These are phyloP conservation scores for Cranoglanis bouderius DNA, from an alignment of 2,113 vertebrate genomes.

Conservation along the genomic window DNA sequence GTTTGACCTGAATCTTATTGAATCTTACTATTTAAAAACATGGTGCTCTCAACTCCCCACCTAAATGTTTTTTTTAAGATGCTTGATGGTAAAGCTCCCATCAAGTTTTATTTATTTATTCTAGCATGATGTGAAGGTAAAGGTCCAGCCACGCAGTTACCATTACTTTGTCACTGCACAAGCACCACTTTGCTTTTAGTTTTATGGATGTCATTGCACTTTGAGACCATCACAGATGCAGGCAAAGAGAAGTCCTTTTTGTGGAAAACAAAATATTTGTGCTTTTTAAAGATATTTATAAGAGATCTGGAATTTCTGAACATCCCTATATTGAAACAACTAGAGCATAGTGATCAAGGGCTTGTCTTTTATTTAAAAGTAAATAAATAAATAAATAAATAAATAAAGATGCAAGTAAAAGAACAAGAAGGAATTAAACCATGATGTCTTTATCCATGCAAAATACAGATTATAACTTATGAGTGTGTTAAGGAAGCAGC, in stretches of 20 bases:
- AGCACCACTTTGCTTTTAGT: constrained; percentile 54
- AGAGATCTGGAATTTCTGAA: constrained; percentile 34
- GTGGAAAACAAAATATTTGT: constrained; percentile 27
- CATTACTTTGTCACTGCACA: constrained; percentile 49
- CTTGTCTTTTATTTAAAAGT: constrained; percentile 13
- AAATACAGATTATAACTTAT: background rate
- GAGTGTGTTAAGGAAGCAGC: background rate
- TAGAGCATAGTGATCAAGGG: constrained; percentile 25
- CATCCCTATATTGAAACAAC: constrained; percentile 30
- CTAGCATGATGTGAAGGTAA: constrained; percentile 45
- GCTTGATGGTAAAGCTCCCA: background rate
- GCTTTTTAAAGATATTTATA: constrained; percentile 52
- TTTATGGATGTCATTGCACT: constrained; percentile 65
- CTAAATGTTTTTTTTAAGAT: constrained; percentile 40
- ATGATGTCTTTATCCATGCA: background rate
- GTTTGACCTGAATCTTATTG: background rate
- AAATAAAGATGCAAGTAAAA: constrained; percentile 4
- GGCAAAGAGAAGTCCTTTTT: constrained; percentile 41
- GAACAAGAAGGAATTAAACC: background rate
- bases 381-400: no score
- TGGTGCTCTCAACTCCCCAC: background rate
- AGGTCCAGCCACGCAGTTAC: constrained; percentile 28
- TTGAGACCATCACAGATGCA: constrained; percentile 55
- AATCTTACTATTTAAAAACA: constrained; percentile 3
- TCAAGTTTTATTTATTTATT: constrained; percentile 47